Base-by-base conservation (phyloP, 23 tunicate species). In the Corella eumyota region DNA sequence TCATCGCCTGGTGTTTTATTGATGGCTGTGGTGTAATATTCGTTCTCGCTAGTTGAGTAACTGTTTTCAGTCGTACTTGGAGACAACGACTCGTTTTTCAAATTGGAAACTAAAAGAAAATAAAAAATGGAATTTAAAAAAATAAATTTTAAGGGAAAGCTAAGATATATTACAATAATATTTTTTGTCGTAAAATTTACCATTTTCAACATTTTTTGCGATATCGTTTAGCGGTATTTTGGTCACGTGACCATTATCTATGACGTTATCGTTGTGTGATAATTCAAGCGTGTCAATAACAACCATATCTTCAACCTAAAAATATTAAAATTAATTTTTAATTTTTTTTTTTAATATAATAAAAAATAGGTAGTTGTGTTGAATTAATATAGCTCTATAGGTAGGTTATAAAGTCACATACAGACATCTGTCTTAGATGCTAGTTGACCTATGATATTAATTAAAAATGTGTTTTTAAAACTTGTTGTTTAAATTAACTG, bases 21-120 rank as follows among this genome's bases (percentile, higher is more conserved):
- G n/a, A n/a, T n/a, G 40, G 59, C 34, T 35, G 76, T 40, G 5
- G 76, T 70, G 50, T 54, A 70, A 25, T 70, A 70, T 45, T 70
- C 76, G 66, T 70, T 70, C 34, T 70, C 76, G 50, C 76, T 70
- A 7, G 76, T 56, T 21, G 56, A 58, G 46, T 47, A 35, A 5
- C 38, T 70, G 38, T 34, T 56, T 5, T 58, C 47, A 4, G 70
- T 51, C 6, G 51, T 38, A 27, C 6, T 19, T 6, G 22, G 5
- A 6, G 57, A 51, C 22, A 7, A 7, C 21, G 57, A n/a, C 27
- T 9, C 23, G 6, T n/a, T 7, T n/a, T 51, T 27, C 23, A 40
- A 40, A 15, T 40, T 40, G 48, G 48, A 11, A 40, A 40, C 48
- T 9, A 40, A 40, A 40, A 11, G 48, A 40, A 40, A 40, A 40